Percentiles rank a stretch among this genome's conserved stretches.
phyloP scores from a whole-genome alignment of 2,888 invertebrate genomes.

The Perizoma flavofasciatum region DNA sequence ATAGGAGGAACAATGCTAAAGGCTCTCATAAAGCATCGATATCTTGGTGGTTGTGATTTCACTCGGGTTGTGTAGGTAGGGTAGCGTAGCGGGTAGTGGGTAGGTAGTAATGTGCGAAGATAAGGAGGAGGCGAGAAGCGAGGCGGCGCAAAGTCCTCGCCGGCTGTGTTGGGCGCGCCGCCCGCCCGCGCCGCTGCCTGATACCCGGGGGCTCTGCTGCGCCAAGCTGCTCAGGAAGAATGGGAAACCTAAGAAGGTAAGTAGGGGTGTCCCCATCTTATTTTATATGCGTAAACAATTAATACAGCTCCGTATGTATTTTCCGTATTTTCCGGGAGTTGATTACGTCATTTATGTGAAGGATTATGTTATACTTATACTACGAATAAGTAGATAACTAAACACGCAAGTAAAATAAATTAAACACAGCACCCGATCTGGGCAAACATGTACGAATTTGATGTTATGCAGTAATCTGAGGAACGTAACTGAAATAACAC shows the following conservation, averaged over 20 bases:
- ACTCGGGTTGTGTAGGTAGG: constrained; percentile 58
- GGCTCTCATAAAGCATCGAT: constrained; percentile 77
- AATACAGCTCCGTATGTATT: background rate
- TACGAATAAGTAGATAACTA: background rate
- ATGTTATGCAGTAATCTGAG: constrained; percentile 7
- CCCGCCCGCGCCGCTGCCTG: constrained; percentile 82
- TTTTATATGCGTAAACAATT: constrained; percentile 1
- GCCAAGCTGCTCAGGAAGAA: constrained; percentile 91
- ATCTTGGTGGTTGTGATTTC: constrained; percentile 74
- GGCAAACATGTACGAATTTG: background rate
- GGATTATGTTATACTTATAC: background rate
- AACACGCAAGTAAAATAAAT: background rate
- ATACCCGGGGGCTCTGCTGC: constrained; percentile 92
- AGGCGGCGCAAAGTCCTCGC: constrained; percentile 67
- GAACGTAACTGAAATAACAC: constrained; percentile 12
- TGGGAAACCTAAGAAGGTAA: constrained; percentile 92
- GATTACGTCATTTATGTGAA: background rate
- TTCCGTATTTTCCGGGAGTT: background rate
- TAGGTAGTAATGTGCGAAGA: constrained; percentile 74
- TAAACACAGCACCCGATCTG: constrained; percentile 1
- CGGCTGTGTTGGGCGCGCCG: constrained; percentile 73
- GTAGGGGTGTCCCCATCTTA: constrained; percentile 30
- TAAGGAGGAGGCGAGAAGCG: constrained; percentile 75
- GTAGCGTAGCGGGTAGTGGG: constrained; percentile 45
- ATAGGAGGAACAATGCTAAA: constrained; percentile 77